Conservation (phyloP, 1,140 invertebrate genomes). For the Sipha flava region DNA sequence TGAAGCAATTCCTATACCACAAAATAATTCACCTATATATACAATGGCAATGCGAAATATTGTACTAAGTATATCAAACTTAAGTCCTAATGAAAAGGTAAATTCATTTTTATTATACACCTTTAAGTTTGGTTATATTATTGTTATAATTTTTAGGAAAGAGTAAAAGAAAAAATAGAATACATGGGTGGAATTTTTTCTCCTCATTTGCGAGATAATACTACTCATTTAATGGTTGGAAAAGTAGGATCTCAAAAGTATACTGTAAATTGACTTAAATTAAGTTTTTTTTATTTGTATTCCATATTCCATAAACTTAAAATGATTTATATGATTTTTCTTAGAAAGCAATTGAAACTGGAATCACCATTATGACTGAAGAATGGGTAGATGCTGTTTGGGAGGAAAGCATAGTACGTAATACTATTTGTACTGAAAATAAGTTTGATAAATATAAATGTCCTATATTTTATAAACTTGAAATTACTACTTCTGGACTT, state of each 20-base stretch:
- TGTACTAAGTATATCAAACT: constrained; percentile 62
- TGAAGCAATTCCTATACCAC: constrained; percentile 62
- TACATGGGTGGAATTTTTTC: constrained; percentile 76
- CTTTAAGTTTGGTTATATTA: background rate
- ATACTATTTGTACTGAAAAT: constrained; percentile 55
- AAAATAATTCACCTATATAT: constrained; percentile 63
- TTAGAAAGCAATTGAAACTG: constrained; percentile 61
- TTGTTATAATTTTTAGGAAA: constrained; percentile 46
- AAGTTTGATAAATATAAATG: constrained; percentile 59
- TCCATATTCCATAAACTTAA: constrained; percentile 25
- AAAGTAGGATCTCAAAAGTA: constrained; percentile 65
- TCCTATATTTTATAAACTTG: constrained; percentile 70
- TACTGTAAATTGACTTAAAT: constrained; percentile 50
- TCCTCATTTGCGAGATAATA: constrained; percentile 57
- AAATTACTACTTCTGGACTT: constrained; percentile 70
- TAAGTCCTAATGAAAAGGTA: constrained; percentile 56
- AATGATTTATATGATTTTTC: constrained; percentile 30
- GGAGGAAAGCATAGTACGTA: constrained; percentile 54
- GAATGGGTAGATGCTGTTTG: constrained; percentile 74
- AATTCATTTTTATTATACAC: background rate
- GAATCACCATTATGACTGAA: constrained; percentile 64
- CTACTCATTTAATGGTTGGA: constrained; percentile 75
- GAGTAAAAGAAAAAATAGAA: constrained; percentile 59
- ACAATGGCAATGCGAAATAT: constrained; percentile 71
- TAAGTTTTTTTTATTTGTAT: constrained; percentile 11